These are phyloP conservation scores for Oncorhynchus tshawytscha DNA, from an alignment of 2,113 vertebrate genomes.

Conservation along the genomic window DNA sequence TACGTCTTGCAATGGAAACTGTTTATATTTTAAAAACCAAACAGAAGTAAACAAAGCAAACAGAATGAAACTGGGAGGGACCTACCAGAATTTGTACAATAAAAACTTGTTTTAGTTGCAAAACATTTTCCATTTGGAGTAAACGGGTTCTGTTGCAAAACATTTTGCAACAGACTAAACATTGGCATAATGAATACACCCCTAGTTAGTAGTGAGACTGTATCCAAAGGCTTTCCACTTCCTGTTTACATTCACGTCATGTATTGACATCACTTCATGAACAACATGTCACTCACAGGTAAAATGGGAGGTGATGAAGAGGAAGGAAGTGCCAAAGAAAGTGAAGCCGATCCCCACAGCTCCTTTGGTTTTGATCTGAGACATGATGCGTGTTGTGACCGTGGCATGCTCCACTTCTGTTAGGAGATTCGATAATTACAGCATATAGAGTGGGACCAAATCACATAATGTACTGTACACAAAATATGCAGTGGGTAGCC, in stretches of 20 bases:
- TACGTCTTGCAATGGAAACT: too few relatives aligned
- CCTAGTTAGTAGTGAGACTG: background rate
- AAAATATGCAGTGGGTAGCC: background rate
- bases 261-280: background rate
- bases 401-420: slow-evolving; percentile 91
- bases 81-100: too few relatives aligned
- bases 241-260: background rate
- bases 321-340: slow-evolving; percentile 96
- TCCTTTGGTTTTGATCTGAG: slow-evolving; percentile 98
- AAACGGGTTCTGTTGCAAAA: too few relatives aligned
- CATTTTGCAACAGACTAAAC: too few relatives aligned
- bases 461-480: background rate
- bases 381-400: slow-evolving; percentile 94
- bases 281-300: slow-evolving; percentile 82
- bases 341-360: slow-evolving; percentile 89
- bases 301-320: slow-evolving; percentile 97
- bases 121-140: too few relatives aligned
- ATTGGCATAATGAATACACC: background rate
- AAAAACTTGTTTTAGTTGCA: too few relatives aligned
- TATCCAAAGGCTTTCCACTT: background rate
- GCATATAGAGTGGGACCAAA: background rate
- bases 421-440: background rate
- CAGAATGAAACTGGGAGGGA: too few relatives aligned
- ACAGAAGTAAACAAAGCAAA: background rate
- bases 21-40: too few relatives aligned